phyloP scores from a whole-genome alignment of 2,113 vertebrate genomes.

The Cyprinus carpio region DNA sequence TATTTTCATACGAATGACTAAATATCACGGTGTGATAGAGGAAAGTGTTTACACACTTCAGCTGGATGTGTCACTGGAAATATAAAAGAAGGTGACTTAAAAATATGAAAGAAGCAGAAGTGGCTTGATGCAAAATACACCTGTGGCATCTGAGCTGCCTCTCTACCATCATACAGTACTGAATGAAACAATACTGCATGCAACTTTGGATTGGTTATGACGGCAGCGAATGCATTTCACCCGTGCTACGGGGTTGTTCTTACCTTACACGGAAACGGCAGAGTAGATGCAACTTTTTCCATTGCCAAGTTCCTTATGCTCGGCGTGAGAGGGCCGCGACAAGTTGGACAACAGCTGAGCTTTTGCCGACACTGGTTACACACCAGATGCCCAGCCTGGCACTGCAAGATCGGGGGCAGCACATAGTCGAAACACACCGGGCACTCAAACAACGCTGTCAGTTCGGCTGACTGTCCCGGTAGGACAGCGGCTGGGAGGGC shows the following conservation, averaged over 20 bases:
- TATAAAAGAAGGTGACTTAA: not conserved
- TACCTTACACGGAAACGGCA: constrained; percentile 81
- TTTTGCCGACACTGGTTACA: constrained; percentile 79
- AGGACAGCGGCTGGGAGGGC: constrained; percentile 52
- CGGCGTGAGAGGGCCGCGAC: constrained; percentile 76
- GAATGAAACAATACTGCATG: not conserved
- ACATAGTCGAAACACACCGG: constrained; percentile 81
- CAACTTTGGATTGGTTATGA: constrained; percentile 6
- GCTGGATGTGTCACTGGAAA: not conserved
- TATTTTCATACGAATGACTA: not conserved
- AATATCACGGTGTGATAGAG: not conserved
- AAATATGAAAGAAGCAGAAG: not conserved
- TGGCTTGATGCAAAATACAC: not conserved
- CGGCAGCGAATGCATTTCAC: not conserved
- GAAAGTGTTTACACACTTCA: not conserved
- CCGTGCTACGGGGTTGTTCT: constrained; percentile 4
- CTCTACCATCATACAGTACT: not conserved
- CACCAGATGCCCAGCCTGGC: constrained; percentile 78
- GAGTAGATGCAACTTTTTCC: constrained; percentile 80
- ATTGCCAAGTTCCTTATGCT: constrained; percentile 81
- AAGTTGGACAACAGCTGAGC: constrained; percentile 80
- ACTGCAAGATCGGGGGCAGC: constrained; percentile 80
- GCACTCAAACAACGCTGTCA: constrained; percentile 78
- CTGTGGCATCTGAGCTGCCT: constrained; percentile 11
- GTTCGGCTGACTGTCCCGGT: constrained; percentile 70